These are phyloP conservation scores for Bicyclus anynana DNA, from an alignment of 1,140 invertebrate genomes.

Conservation along the genomic window DNA sequence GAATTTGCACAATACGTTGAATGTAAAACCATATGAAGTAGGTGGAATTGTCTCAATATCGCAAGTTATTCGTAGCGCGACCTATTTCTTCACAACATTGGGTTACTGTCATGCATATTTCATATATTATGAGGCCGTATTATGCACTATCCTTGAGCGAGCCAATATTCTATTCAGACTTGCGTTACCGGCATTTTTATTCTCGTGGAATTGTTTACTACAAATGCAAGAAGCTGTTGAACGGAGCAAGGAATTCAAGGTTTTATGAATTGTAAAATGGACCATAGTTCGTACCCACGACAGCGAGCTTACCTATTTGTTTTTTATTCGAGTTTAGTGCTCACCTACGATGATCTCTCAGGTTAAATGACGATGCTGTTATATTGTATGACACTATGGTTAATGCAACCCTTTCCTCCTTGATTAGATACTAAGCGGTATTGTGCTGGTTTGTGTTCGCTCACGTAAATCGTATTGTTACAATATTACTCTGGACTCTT, in stretches of 20 bases:
- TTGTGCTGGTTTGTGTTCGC: no score
- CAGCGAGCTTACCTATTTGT: no score
- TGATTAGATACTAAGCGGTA: no score
- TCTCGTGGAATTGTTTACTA: not conserved
- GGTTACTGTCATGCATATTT: slow-evolving; percentile 15
- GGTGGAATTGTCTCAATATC: not conserved
- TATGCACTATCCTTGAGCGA: slow-evolving; percentile 11
- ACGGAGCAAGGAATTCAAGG: not conserved
- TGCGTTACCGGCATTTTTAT: not conserved
- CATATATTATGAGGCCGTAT: slow-evolving; percentile 12
- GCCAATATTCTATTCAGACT: slow-evolving; percentile 12
- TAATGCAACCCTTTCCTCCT: no score
- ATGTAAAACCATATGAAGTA: not conserved
- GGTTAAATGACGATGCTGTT: no score
- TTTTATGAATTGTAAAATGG: no score
- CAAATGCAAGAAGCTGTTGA: not conserved
- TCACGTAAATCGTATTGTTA: no score
- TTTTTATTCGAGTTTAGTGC: no score
- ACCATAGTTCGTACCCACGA: no score
- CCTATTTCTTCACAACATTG: slow-evolving; percentile 18
- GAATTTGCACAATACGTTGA: not conserved
- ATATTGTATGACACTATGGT: no score
- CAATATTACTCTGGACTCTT: no score
- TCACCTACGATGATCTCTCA: no score
- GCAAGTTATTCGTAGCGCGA: slow-evolving; percentile 4